These are phyloP conservation scores for Ernsta delagoae DNA, from an alignment of 2,888 invertebrate genomes.

Conservation along the genomic window DNA sequence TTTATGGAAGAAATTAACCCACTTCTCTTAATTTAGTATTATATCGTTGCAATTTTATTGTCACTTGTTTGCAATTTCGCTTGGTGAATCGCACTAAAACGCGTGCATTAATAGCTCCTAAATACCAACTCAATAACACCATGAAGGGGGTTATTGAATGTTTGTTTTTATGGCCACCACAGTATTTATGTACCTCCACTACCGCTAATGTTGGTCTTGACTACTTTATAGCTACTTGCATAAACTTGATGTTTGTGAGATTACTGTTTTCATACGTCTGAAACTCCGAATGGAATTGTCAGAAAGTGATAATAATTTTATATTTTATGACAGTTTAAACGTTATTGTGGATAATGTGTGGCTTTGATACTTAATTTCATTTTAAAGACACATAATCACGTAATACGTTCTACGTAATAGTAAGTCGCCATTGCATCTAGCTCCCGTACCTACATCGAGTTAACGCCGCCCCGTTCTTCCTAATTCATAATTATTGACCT, in stretches of 20 bases:
- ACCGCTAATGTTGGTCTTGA: neutral
- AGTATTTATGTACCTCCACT: conserved; percentile 9
- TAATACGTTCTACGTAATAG: no score
- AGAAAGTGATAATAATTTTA: no score
- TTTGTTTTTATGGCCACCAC: conserved; percentile 19
- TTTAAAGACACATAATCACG: no score
- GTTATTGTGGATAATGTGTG: no score
- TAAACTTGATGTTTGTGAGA: neutral
- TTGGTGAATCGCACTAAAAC: conserved; percentile 42
- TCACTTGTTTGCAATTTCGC: conserved; percentile 36
- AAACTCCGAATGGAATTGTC: no score
- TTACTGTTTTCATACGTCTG: neutral
- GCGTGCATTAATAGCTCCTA: conserved; percentile 45
- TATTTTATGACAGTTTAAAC: no score
- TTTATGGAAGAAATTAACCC: conserved; percentile 41
- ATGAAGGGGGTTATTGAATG: conserved; percentile 31
- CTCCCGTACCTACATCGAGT: no score
- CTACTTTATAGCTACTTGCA: conserved; percentile 3
- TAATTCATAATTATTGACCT: conserved; percentile 55
- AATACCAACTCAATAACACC: conserved; percentile 40
- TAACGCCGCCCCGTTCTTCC: conserved; percentile 32
- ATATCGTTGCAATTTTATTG: conserved; percentile 40
- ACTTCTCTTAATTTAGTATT: conserved; percentile 36
- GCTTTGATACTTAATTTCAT: no score
- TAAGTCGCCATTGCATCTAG: no score